A percentile compares a stretch with the other conserved stretches of the same genome.
These are phyloP conservation scores for Catostomus latipinnis DNA, from an alignment of 2,797 vertebrate genomes.

Conservation along the genomic window DNA sequence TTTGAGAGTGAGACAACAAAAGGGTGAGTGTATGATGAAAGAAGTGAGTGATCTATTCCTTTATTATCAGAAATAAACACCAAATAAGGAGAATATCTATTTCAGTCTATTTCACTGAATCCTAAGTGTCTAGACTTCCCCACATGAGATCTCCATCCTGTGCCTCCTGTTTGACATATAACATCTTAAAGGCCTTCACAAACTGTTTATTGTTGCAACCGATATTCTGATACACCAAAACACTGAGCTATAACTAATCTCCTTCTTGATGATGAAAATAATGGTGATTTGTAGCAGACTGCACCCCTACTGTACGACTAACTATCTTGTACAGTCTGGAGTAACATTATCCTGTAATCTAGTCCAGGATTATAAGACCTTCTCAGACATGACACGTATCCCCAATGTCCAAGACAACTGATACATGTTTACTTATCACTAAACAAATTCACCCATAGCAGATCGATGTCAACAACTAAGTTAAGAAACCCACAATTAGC, in stretches of 20 bases:
- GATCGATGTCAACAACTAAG: slow-evolving; percentile 12
- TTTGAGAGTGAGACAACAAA: no score
- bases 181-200: neutral
- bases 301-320: neutral
- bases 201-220: neutral
- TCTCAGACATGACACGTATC: neutral
- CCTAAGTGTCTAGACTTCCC: no score
- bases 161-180: neutral
- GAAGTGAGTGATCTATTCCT: no score
- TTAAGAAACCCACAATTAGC: slow-evolving; percentile 19
- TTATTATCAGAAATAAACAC: no score
- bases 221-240: neutral
- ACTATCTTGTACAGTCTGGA: slow-evolving; percentile 24
- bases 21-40: no score
- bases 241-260: neutral
- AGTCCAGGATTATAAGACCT: slow-evolving; percentile 16
- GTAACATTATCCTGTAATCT: slow-evolving; percentile 34
- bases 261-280: neutral
- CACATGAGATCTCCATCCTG: neutral
- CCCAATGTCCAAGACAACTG: neutral
- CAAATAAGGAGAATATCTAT: no score
- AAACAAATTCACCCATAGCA: neutral
- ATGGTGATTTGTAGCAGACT: neutral
- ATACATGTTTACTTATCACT: slow-evolving; percentile 4
- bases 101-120: no score